Conservation (phyloP, 2,113 vertebrate species). For the Malaclemys terrapin region DNA sequence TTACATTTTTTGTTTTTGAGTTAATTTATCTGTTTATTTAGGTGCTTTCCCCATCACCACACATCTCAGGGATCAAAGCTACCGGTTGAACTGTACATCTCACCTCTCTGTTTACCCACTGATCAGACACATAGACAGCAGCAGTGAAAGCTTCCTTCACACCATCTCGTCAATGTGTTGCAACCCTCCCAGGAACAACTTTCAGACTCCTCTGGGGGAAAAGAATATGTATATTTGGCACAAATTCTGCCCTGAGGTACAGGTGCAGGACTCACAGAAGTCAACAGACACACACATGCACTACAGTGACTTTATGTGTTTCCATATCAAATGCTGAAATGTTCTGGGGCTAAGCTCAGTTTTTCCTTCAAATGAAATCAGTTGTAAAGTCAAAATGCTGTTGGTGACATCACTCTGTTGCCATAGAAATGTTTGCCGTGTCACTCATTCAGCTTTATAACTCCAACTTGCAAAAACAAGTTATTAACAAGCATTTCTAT, state of each 20-base stretch:
- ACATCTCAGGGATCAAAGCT: neutral
- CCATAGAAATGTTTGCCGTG: conserved; percentile 15
- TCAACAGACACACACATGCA: neutral
- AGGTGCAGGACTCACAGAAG: neutral
- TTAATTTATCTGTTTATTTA: neutral
- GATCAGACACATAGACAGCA: neutral
- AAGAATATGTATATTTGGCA: neutral
- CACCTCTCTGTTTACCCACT: neutral
- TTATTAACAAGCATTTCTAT: conserved; percentile 48
- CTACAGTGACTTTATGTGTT: neutral
- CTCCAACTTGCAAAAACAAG: conserved; percentile 54
- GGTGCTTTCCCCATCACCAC: neutral
- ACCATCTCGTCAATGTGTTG: neutral
- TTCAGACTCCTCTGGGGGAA: neutral
- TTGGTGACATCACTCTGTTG: conserved; percentile 14
- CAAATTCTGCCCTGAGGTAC: neutral
- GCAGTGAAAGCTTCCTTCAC: neutral
- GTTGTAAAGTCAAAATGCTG: conserved; percentile 10
- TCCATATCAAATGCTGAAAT: conserved; percentile 16
- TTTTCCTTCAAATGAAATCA: conserved; percentile 29
- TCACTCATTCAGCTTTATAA: conserved; percentile 44
- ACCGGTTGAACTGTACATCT: neutral
- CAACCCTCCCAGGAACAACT: neutral
- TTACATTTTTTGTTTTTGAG: neutral
- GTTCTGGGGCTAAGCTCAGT: neutral